Evolutionary conservation across 2,888 invertebrate species (phyloP).

Genomic region (Bibio marci): DNA sequence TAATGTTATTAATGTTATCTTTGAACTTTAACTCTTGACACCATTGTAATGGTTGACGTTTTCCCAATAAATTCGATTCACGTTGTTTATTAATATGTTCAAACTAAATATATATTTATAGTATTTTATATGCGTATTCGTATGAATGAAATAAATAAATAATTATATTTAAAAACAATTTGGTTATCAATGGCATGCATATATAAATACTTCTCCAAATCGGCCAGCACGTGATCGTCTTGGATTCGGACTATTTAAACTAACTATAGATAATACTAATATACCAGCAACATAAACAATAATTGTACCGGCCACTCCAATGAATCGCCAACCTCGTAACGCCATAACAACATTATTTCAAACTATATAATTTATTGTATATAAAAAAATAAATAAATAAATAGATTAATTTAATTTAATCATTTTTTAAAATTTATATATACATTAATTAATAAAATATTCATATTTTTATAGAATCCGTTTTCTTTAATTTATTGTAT

Average conservation of each 20-base stretch:
- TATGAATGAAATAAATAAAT: too few relatives aligned
- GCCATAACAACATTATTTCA: slow-evolving; percentile 17
- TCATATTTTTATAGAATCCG: too few relatives aligned
- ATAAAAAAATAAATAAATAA: too few relatives aligned
- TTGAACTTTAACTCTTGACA: slow-evolving; percentile 24
- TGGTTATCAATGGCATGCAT: too few relatives aligned
- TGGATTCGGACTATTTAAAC: slow-evolving; percentile 25
- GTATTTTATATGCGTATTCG: too few relatives aligned
- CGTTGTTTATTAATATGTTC: slow-evolving; percentile 16
- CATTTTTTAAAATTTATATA: too few relatives aligned
- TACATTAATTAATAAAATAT: too few relatives aligned
- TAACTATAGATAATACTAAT: slow-evolving; percentile 27
- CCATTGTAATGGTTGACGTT: slow-evolving; percentile 26
- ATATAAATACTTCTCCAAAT: slow-evolving; percentile 21
- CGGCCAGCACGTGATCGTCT: slow-evolving; percentile 22
- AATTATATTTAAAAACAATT: too few relatives aligned
- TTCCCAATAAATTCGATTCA: slow-evolving; percentile 21
- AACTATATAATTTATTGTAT: too few relatives aligned
- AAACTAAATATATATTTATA: slow-evolving; percentile 3
- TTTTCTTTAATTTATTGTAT: too few relatives aligned
- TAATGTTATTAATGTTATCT: slow-evolving; percentile 7
- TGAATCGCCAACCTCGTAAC: slow-evolving; percentile 30
- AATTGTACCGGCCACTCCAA: slow-evolving; percentile 27
- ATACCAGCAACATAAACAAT: slow-evolving; percentile 28
- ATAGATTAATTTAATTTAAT: too few relatives aligned